These are phyloP conservation scores for Mesembrinibis cayennensis DNA, from an alignment of 2,113 vertebrate genomes.

Conservation along the genomic window DNA sequence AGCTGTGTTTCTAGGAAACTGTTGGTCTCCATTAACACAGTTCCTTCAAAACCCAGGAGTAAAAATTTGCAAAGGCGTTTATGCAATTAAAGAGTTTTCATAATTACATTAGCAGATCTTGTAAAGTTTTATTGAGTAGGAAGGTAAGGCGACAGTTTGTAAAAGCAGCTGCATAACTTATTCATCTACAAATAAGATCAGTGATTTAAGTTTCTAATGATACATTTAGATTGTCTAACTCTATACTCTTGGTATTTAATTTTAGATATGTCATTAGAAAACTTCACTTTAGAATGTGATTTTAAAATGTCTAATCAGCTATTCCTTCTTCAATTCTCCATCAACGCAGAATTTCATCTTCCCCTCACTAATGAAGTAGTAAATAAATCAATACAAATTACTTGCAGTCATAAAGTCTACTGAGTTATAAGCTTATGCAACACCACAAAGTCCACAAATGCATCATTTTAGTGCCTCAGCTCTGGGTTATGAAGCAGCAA, in stretches of 20 bases:
- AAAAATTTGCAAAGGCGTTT: not conserved
- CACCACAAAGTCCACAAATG: not conserved
- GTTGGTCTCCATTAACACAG: not conserved
- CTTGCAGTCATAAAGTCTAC: conserved; percentile 5
- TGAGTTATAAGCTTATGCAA: not conserved
- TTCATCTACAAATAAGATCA: not conserved
- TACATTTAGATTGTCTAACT: not conserved
- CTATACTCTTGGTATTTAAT: not conserved
- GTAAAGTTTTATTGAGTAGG: not conserved
- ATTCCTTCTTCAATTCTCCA: not conserved
- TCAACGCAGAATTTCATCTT: conserved; percentile 30
- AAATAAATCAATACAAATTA: conserved; percentile 33
- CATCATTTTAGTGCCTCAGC: not conserved
- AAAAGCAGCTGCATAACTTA: not conserved
- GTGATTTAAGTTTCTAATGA: not conserved
- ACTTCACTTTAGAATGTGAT: not conserved
- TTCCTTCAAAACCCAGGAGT: not conserved
- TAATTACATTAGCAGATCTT: not conserved
- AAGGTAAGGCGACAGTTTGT: not conserved
- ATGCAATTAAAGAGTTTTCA: not conserved
- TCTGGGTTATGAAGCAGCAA: not conserved
- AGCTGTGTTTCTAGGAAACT: not conserved
- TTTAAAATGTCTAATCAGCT: conserved; percentile 6
- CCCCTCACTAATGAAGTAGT: conserved; percentile 13
- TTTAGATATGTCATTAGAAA: not conserved